Evolutionary conservation across 2,113 vertebrate species (phyloP), one percentile per base, ranked within the genome.

Genomic region (Mirounga angustirostris): DNA sequence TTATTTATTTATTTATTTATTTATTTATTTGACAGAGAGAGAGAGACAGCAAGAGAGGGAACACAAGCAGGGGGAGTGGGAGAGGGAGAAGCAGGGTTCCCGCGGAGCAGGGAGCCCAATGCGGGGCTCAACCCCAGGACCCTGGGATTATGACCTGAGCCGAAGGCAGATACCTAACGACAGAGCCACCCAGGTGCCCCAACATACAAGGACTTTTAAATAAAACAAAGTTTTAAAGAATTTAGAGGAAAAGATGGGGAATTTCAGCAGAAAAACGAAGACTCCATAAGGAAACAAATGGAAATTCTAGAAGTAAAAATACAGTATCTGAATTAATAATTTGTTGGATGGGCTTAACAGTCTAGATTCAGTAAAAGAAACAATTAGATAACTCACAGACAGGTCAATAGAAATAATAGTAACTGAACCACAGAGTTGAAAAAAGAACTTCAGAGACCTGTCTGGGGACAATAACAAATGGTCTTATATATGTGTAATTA

Each of bases 291-390:
- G 61, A 78, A 91, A 33, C 67, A 56, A 74, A 71, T 54, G 22
- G 30, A 92, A 88, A 30, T 65, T 81, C 56, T 74, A 89, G 46
- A 56, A 76, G 65, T 65, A 82, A 88, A 92, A 95, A 92, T 78
- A 83, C 6, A 92, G 43, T 69, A 82, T 26, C 52, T 19, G 7
- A 95, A 71, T 54, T 69, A 88, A 83, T 30, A 4, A 63, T 36
- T 61, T 78, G 16, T 79, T 89, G 10, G 43, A 71, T 0, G 43
- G 59, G 26, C 26, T 92, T 83, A 97, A 89, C 18, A 89, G 87
- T 67, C 8, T 89, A 33, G 46, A 61, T 69, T 94, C 13, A n/a
- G 56, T n/a, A 78, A 95, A 95, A 78, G 26, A 89, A 84, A 33
- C 3, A 94, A n/a, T 58, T 43, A 65, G 21, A 79, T 36, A 30